These are phyloP conservation scores for Rhombomys opimus DNA, from an alignment of 2,113 vertebrate genomes.

Conservation along the genomic window DNA sequence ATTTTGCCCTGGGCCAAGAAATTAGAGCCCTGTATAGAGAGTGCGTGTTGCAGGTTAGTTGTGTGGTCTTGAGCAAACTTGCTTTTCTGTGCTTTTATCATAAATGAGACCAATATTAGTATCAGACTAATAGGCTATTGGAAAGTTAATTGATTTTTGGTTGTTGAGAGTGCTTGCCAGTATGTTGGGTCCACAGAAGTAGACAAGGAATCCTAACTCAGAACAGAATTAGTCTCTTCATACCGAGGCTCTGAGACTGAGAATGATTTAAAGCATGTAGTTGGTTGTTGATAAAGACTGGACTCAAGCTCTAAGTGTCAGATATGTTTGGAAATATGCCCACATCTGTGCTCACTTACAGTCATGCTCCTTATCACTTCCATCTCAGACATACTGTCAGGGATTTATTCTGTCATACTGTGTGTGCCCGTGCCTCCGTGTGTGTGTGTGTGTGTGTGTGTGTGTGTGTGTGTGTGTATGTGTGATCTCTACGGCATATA, in stretches of 20 bases:
- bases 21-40: background rate
- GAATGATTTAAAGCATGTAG: fast-evolving
- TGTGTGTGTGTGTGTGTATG: background rate
- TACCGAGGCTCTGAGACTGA: too few relatives aligned
- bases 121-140: background rate
- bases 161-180: background rate
- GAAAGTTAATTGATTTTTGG: background rate
- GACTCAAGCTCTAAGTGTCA: background rate
- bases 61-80: background rate
- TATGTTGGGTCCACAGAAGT: background rate
- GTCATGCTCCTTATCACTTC: background rate
- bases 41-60: background rate
- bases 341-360: background rate
- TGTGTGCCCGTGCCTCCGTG: background rate
- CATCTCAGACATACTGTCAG: background rate
- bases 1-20: background rate
- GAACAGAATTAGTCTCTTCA: background rate
- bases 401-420: background rate
- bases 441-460: too few relatives aligned
- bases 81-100: background rate
- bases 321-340: background rate
- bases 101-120: background rate
- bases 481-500: background rate
- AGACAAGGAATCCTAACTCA: too few relatives aligned
- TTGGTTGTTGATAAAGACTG: background rate